Evolutionary conservation across 2,888 invertebrate genomes (phyloP), one percentile per base, ranked within the genome.

Genomic region (Drosophila quinaria): DNA sequence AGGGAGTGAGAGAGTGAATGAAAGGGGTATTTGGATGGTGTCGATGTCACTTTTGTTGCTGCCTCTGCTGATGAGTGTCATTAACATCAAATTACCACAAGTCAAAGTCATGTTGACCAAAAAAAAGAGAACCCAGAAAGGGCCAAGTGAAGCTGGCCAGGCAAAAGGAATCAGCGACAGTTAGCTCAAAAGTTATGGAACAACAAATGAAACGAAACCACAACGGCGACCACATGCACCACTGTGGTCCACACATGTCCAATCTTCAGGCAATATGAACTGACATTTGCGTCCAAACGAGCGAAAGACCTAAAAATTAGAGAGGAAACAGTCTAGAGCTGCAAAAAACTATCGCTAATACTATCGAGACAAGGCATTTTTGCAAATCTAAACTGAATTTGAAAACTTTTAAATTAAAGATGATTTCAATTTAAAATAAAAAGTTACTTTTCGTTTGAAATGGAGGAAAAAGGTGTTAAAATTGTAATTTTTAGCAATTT

Each of bases 51-150:
- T 46, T 46, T 52, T 50, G 42, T 42, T 17, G 19, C 33, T 59
- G 52, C 52, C 44, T 39, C 50, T 68, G 79, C 75, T 88, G 86
- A 89, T 89, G 87, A 86, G 81, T 89, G 86, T 87, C 89, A 90
- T 90, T 90, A 91, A 89, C 90, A 90, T 90, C 90, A 90, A 89
- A 91, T 91, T 89, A 88, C 90, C 87, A 91, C 90, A 91, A 90
- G 83, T 89, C 85, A 89, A 80, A 88, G 83, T 81, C 86, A 84
- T 85, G 78, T 84, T 76, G 73, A 74, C 69, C 77, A 77, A 78
- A 54, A 52, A 58, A 46, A 11, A 6, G 11, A 46, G 22, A 22
- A 19, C 29, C 49, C 50, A 59, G 11, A 50, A 74, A 55, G 58
- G 44, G 46, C 13, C 29, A 47, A 50, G 15, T 17, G 54, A 56